Evolutionary conservation across 2,888 invertebrate species (phyloP), one percentile per base, ranked within the genome.

Genomic region (Tholera decimalis): DNA sequence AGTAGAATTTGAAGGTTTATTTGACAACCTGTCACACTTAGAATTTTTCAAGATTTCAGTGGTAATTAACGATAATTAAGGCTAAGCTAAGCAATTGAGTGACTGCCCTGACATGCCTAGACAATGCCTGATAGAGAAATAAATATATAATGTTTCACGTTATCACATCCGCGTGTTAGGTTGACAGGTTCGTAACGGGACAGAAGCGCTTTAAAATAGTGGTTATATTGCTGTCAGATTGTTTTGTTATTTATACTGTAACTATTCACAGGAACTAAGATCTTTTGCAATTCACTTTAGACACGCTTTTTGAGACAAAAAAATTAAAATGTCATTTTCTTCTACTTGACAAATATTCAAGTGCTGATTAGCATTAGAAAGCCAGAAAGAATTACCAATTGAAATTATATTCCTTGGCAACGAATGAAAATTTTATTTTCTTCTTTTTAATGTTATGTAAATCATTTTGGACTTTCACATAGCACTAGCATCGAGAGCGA

Each of bases 391-490:
- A 50, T 11, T 15, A 59, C 11, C 1, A 11, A 54, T 35, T 13
- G 20, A 37, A 44, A 57, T 28, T n/a, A 37, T 37, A 24, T 24
- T 37, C 28, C 44, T 37, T 33, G 13, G n/a, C n/a, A 18, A 24
- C 11, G 1, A 47, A 8, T 30, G 13, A 18, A 22, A 26, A 66
- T 28, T 15, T 24, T 1, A 8, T 30, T 56, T 47, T 18, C 11
- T 15, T 24, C 9, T 46, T 46, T 26, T 18, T 22, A 26, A 33
- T 39, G 24, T 15, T 39, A 47, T 18, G 13, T 59, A 20, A 59
- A 69, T 15, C 9, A 0, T 24, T 56, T 26, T 24, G 13, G 28
- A 44, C 62, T 60, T 70, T 71, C 60, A 28, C 28, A 28, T 24
- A 49, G 33, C 28, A 44, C 20, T 57, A 35, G 9, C 35, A 11